phyloP scores from a whole-genome alignment of 1,140 invertebrate species.

The Hermetia illucens region DNA sequence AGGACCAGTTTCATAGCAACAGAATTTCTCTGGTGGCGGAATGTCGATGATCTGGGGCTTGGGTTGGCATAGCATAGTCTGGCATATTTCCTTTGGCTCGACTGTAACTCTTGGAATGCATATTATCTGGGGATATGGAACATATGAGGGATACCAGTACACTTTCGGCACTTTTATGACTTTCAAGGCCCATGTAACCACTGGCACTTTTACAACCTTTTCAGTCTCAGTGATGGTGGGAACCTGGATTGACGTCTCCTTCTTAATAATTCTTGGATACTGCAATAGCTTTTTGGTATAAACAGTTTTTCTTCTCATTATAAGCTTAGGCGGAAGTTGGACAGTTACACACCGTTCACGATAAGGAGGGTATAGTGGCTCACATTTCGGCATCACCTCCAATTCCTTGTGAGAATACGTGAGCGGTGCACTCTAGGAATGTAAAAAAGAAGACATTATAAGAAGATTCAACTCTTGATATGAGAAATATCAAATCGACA shows the following conservation, averaged over 20 bases:
- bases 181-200: conserved; percentile 26
- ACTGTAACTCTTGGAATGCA: conserved; percentile 24
- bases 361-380: conserved; percentile 21
- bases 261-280: conserved; percentile 25
- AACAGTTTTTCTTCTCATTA: conserved; percentile 24
- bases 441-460: no score
- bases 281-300: conserved; percentile 22
- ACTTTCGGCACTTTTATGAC: conserved; percentile 23
- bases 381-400: conserved; percentile 23
- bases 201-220: conserved; percentile 22
- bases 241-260: conserved; percentile 20
- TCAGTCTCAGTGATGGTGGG: conserved; percentile 24
- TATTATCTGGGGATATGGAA: conserved; percentile 25
- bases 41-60: conserved; percentile 26
- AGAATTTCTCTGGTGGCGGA: conserved; percentile 23
- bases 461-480: no score
- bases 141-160: conserved; percentile 25
- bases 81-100: conserved; percentile 23
- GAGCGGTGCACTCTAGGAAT: no score
- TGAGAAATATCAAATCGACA: no score
- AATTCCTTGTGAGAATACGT: no score
- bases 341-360: conserved; percentile 24
- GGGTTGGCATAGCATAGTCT: conserved; percentile 24
- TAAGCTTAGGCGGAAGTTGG: conserved; percentile 21
- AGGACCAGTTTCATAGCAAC: conserved; percentile 24